Base-by-base conservation (phyloP, 2,888 invertebrate species). In the Agonopterix heracliana region DNA sequence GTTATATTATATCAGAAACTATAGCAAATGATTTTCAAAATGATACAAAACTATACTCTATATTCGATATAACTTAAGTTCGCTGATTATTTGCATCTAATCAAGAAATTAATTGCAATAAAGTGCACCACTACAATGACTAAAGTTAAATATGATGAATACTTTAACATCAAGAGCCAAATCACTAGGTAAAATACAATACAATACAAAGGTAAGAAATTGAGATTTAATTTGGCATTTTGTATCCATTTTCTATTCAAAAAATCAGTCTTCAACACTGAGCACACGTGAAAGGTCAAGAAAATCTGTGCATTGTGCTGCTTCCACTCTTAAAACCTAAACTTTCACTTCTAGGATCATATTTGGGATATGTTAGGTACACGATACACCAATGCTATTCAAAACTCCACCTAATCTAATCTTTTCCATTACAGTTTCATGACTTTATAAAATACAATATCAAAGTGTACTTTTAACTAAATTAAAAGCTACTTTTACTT, bases 251-350 rank as follows among this genome's bases (percentile, higher is more conserved):
- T 26, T 51, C 60, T 68, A 69, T 73, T 73, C 64, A 67, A 76
- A 77, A 78, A 82, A 83, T 86, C 87, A 87, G 87, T 87, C 87
- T 87, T 86, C 71, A 70, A 78, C 71, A 68, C 79, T 81, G 83
- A 85, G 84, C 85, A 77, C 81, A 66, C 72, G 50, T 12, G 26
- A 42, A 42, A 34, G 40, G 26, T 14, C 38, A 52, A 60, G 47
- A 61, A 58, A 47, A 61, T 54, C 34, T 13, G 69, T 75, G 70
- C 68, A 64, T 47, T 61, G 70, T 71, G 69, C 64, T 58, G 44
- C 42, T 59, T 54, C 53, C 38, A 46, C 48, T 53, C 54, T n/a
- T 41, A 45, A 35, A 26, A 41, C 47, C 17, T 48, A 48, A 26
- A 26, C 26, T 7, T 26, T 26, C 26, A 26, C 26, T 26, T 26